Conservation (phyloP, 1,140 invertebrate genomes). For the Chrysopa pallens region DNA sequence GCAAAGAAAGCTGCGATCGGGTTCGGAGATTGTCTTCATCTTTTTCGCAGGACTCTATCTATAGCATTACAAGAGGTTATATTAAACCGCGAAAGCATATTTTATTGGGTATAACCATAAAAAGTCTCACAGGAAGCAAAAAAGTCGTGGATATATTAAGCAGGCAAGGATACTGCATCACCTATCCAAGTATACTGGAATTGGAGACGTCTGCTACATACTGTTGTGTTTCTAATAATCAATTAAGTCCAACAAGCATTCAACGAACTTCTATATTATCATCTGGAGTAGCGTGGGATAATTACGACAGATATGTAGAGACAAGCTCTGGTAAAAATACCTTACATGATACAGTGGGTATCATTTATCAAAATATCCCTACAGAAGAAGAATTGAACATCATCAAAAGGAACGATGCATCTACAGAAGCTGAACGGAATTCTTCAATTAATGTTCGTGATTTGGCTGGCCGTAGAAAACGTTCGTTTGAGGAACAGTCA, state of each 20-base stretch:
- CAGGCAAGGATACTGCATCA: conserved; percentile 10
- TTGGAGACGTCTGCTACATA: conserved; percentile 12
- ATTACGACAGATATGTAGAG: conserved; percentile 16
- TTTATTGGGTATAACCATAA: conserved; percentile 11
- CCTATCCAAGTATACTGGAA: conserved; percentile 10
- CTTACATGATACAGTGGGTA: conserved; percentile 27
- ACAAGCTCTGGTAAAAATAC: conserved; percentile 20
- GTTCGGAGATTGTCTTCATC: conserved; percentile 5
- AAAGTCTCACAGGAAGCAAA: conserved; percentile 10
- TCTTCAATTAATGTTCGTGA: conserved; percentile 7
- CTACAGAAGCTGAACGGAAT: conserved; percentile 4
- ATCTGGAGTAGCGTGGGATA: conserved; percentile 16
- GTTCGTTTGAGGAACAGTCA: conserved; percentile 1
- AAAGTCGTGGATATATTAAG: conserved; percentile 12
- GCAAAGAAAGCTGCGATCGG: conserved; percentile 1
- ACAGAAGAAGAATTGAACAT: conserved; percentile 6
- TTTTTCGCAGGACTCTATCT: conserved; percentile 3
- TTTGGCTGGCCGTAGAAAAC: conserved; percentile 4
- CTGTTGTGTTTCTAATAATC: conserved; percentile 4
- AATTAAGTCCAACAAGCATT: conserved; percentile 10
- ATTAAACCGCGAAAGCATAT: conserved; percentile 11
- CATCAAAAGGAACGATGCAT: conserved; percentile 5
- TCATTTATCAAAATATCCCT: conserved; percentile 16
- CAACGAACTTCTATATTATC: conserved; percentile 5
- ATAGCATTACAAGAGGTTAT: conserved; percentile 5